These are phyloP conservation scores for Melierax canorus DNA, from an alignment of 2,113 vertebrate species.

Conservation along the genomic window DNA sequence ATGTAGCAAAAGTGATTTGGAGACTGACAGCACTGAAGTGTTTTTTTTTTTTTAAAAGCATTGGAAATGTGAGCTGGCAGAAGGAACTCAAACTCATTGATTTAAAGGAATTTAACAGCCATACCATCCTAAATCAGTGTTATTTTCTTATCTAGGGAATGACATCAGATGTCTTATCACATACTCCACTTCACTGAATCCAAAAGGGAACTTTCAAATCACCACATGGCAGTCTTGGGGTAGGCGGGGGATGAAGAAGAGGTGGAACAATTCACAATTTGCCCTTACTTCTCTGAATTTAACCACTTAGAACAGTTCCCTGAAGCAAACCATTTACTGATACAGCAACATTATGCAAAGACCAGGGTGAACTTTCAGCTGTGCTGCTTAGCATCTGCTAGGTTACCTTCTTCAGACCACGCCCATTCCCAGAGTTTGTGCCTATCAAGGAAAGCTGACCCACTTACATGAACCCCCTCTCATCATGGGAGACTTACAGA, in stretches of 20 bases:
- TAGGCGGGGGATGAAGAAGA: not conserved
- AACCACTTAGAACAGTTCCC: not conserved
- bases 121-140: not conserved
- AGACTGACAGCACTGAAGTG: not conserved
- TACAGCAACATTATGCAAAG: not conserved
- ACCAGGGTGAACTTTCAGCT: not conserved
- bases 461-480: not conserved
- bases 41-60: not conserved
- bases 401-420: not conserved
- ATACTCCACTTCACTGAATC: not conserved
- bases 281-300: not conserved
- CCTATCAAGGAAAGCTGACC: not conserved
- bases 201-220: not conserved
- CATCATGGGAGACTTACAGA: not conserved
- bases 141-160: not conserved
- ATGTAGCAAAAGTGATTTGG: not conserved
- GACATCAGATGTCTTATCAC: not conserved
- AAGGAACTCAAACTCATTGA: not conserved
- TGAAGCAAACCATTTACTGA: not conserved
- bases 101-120: not conserved
- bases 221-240: not conserved
- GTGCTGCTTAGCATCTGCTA: not conserved
- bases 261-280: not conserved
- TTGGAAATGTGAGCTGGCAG: not conserved
- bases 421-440: not conserved